Conservation (phyloP, 2,888 invertebrate species). For the Bugula neritina region DNA sequence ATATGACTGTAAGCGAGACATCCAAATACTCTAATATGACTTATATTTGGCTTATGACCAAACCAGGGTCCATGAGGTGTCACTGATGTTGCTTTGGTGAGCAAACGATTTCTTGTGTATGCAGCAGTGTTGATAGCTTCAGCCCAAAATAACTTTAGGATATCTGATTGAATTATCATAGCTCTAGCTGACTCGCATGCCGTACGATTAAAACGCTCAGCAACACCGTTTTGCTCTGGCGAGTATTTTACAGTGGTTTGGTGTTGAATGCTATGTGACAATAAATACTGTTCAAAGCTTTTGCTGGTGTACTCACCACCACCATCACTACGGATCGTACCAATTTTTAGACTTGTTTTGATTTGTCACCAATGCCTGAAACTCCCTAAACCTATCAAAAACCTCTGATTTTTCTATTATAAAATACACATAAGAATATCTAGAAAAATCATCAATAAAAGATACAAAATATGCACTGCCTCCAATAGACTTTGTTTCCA, state of each 20-base stretch:
- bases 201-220: slow-evolving; percentile 2
- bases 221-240: neutral
- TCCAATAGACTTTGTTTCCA: too few relatives aligned
- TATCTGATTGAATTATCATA: neutral
- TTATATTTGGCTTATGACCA: neutral
- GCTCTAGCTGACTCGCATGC: neutral
- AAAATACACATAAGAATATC: slow-evolving; percentile 13
- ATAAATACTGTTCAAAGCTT: neutral
- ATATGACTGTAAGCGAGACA: neutral
- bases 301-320: too few relatives aligned
- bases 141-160: neutral
- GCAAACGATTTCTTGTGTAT: neutral
- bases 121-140: neutral
- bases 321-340: neutral
- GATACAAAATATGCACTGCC: too few relatives aligned
- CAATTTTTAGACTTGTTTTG: neutral
- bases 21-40: neutral
- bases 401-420: too few relatives aligned
- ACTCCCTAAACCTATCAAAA: too few relatives aligned
- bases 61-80: neutral
- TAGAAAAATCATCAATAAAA: slow-evolving; percentile 14
- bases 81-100: neutral
- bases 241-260: neutral
- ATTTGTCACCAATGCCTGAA: neutral
- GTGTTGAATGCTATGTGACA: neutral